Conservation (phyloP, 53 echinoderm and acorn worm species). For the Henricia sp. region DNA sequence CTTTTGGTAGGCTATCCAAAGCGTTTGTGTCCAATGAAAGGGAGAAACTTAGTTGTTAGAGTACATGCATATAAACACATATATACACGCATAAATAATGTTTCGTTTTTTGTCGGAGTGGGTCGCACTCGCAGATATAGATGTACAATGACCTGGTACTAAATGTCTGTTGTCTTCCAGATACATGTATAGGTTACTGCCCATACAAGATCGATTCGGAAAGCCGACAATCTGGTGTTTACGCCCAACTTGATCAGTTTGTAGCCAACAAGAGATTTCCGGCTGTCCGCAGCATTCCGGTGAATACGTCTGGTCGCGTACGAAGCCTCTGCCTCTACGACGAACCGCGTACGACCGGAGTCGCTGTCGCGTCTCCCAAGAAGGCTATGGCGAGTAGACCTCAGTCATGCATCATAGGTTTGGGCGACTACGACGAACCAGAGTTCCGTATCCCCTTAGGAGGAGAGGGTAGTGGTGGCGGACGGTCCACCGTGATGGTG, state of each 20-base stretch:
- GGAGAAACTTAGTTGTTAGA: no score
- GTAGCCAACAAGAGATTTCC: not conserved
- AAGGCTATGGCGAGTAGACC: not conserved
- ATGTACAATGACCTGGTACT: no score
- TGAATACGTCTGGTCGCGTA: not conserved
- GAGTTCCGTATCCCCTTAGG: conserved; percentile 2
- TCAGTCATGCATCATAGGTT: conserved; percentile 7
- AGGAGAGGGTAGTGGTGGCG: not conserved
- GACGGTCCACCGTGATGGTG: conserved; percentile 10
- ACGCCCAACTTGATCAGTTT: conserved; percentile 29
- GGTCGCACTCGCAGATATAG: no score
- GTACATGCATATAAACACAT: no score
- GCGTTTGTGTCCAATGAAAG: no score
- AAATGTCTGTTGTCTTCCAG: not conserved
- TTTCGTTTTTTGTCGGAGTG: no score
- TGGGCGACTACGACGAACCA: conserved; percentile 33
- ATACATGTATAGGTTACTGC: conserved; percentile 4
- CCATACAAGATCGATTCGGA: conserved; percentile 16
- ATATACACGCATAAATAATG: no score
- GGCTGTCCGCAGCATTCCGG: not conserved
- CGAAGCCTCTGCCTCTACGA: conserved; percentile 16
- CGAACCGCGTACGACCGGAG: not conserved
- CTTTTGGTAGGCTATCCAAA: no score
- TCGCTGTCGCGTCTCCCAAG: not conserved
- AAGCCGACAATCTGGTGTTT: not conserved